phyloP scores from a whole-genome alignment of 2,888 invertebrate genomes.

The Heteromurus nitidus region DNA sequence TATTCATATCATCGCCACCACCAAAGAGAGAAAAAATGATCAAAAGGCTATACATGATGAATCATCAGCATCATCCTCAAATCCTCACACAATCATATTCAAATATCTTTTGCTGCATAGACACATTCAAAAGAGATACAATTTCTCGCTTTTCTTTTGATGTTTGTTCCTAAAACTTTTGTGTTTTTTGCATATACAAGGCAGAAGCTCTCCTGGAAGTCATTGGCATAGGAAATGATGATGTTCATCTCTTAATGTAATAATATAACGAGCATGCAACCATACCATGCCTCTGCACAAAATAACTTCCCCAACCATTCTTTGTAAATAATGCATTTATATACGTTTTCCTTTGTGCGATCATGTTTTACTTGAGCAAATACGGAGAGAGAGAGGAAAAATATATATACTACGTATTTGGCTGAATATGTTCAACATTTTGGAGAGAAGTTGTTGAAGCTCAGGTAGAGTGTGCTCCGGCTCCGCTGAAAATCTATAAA shows the following conservation, averaged over 20 bases:
- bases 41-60: constrained; percentile 7
- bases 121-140: no score
- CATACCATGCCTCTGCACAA: neutral
- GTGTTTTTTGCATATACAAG: constrained; percentile 22
- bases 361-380: neutral
- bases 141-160: no score
- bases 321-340: constrained; percentile 8
- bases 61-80: neutral
- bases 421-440: no score
- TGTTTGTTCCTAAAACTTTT: no score
- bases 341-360: constrained; percentile 32
- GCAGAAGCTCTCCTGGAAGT: constrained; percentile 53
- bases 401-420: neutral
- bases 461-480: no score
- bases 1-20: no score
- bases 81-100: no score
- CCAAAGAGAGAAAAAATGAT: neutral
- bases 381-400: neutral
- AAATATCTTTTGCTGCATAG: no score
- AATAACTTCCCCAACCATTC: neutral
- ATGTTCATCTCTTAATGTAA: constrained; percentile 7
- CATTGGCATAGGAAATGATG: constrained; percentile 51
- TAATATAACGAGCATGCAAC: no score
- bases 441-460: no score
- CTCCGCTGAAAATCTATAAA: no score